phyloP scores from a whole-genome alignment of 2,113 vertebrate species.

The Lepus timidus region DNA sequence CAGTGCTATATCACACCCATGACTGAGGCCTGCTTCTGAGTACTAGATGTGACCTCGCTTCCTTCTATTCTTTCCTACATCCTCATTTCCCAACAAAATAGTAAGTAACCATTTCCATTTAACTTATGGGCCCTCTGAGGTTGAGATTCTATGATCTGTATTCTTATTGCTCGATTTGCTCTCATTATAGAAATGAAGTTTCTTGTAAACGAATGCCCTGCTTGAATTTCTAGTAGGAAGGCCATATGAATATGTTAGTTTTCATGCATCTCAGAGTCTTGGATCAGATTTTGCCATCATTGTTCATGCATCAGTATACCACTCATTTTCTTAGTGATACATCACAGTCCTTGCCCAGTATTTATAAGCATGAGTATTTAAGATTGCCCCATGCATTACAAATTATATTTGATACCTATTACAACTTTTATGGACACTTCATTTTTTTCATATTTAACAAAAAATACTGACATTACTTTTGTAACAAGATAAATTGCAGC shows the following conservation, averaged over 20 bases:
- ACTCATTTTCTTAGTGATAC: neutral
- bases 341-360: neutral
- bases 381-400: neutral
- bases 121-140: neutral
- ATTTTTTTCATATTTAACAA: slow-evolving; percentile 2
- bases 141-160: neutral
- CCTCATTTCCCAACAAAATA: neutral
- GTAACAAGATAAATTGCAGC: neutral
- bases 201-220: neutral
- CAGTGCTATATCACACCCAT: neutral
- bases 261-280: neutral
- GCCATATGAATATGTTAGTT: neutral
- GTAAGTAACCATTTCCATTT: neutral
- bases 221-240: neutral
- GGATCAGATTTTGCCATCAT: neutral
- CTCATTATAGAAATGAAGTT: slow-evolving; percentile 18
- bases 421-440: neutral
- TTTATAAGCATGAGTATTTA: neutral
- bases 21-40: neutral
- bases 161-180: neutral
- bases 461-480: neutral
- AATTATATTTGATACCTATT: neutral
- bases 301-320: neutral
- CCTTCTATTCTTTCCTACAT: neutral
- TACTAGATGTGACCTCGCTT: neutral